phyloP scores from a whole-genome alignment of 2,888 invertebrate genomes.

The Hyposoter didymator region DNA sequence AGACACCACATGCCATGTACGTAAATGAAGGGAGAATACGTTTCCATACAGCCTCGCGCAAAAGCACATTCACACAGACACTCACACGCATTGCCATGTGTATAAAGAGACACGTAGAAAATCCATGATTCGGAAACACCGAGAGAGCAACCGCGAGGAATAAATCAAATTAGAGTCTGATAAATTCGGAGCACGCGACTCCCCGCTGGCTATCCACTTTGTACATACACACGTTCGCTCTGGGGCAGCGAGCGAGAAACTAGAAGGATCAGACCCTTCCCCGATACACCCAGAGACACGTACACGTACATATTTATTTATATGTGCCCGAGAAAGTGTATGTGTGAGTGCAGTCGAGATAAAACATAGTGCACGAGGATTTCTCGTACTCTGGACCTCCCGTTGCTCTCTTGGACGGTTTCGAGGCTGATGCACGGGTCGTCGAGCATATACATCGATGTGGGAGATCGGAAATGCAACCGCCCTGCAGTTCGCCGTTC shows the following conservation, averaged over 20 bases:
- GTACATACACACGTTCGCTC: constrained; percentile 49
- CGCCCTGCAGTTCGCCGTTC: constrained; percentile 43
- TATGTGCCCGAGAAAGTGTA: constrained; percentile 11
- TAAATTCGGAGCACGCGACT: constrained; percentile 68
- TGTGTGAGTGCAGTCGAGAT: constrained; percentile 2
- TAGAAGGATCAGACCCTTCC: constrained; percentile 61
- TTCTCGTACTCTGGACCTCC: constrained; percentile 54
- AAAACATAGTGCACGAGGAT: constrained; percentile 18
- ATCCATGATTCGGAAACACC: constrained; percentile 49
- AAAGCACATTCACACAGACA: background rate
- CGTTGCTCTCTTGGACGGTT: constrained; percentile 61
- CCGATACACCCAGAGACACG: constrained; percentile 3
- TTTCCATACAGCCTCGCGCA: constrained; percentile 2
- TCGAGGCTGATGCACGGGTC: constrained; percentile 58
- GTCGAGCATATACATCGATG: constrained; percentile 48
- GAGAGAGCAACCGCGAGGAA: constrained; percentile 59
- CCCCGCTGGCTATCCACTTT: constrained; percentile 66
- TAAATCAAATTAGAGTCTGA: constrained; percentile 69
- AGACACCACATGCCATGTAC: constrained; percentile 53
- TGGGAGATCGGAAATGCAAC: constrained; percentile 51
- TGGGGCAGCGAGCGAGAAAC: constrained; percentile 46
- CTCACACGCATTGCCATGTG: background rate
- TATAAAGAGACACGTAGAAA: background rate
- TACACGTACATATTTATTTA: background rate
- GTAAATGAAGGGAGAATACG: constrained; percentile 55